phyloP scores from a whole-genome alignment of 1,140 invertebrate genomes.

The Acromyrmex charruanus region DNA sequence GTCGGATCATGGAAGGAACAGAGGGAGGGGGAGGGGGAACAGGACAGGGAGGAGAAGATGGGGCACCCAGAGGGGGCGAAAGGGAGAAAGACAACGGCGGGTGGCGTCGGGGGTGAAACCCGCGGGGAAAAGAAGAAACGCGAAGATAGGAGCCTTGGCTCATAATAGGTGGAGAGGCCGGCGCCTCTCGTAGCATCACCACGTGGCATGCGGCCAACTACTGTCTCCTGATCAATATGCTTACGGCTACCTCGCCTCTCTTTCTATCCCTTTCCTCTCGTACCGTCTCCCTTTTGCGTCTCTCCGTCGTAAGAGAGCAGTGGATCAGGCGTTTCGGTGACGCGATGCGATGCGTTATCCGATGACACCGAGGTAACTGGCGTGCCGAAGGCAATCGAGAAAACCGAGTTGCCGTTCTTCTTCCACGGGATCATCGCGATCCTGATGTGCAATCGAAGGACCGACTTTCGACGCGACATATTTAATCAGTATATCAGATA shows the following conservation, averaged over 20 bases:
- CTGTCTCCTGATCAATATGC: slow-evolving; percentile 87
- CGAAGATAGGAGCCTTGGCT: slow-evolving; percentile 85
- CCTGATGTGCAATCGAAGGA: not conserved
- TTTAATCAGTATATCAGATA: not conserved
- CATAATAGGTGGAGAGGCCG: slow-evolving; percentile 85
- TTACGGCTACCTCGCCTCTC: slow-evolving; percentile 82
- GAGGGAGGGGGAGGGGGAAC: too few species aligned
- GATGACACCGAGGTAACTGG: not conserved
- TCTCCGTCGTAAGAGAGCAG: slow-evolving; percentile 33
- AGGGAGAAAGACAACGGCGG: slow-evolving; percentile 38
- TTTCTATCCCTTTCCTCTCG: slow-evolving; percentile 67
- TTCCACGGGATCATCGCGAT: not conserved
- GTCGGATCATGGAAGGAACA: not conserved
- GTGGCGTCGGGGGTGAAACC: slow-evolving; percentile 65
- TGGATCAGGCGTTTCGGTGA: slow-evolving; percentile 49
- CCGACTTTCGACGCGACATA: not conserved
- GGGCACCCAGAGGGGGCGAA: not conserved
- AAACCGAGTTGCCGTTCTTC: too few species aligned
- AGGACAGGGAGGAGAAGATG: not conserved
- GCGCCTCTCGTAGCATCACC: slow-evolving; percentile 85
- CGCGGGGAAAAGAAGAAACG: slow-evolving; percentile 79
- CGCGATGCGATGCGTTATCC: slow-evolving; percentile 20
- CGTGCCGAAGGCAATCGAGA: not conserved
- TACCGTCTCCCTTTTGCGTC: slow-evolving; percentile 57
- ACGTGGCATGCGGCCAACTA: slow-evolving; percentile 87